A percentile compares a stretch with the other conserved stretches of the same genome.
phyloP scores from a whole-genome alignment of 2,797 vertebrate genomes.

The Pipistrellus nathusii region DNA sequence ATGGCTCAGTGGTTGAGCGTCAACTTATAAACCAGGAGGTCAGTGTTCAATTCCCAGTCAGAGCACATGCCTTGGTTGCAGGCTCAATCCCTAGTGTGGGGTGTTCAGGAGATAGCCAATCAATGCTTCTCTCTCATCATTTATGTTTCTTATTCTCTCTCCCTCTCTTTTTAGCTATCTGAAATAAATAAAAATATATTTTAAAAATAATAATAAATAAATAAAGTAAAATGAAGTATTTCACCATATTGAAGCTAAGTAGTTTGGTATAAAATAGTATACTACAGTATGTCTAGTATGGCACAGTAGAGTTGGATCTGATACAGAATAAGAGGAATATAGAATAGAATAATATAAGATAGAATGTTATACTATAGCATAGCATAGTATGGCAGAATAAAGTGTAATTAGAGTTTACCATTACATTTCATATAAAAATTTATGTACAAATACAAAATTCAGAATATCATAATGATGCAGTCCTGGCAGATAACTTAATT shows the following conservation, averaged over 20 bases:
- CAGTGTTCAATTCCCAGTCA: no score
- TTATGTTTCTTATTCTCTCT: no score
- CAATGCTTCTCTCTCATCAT: no score
- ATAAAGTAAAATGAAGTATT: neutral
- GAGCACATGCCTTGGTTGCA: no score
- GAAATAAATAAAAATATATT: no score
- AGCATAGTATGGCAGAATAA: neutral
- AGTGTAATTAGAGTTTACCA: neutral
- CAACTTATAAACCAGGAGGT: no score
- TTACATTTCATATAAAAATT: conserved; percentile 29
- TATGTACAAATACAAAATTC: neutral
- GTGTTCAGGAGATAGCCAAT: no score
- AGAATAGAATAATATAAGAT: neutral
- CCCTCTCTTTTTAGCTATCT: no score
- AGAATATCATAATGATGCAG: neutral
- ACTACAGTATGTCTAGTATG: neutral
- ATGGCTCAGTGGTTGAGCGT: no score
- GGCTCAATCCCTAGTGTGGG: no score
- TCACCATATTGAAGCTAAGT: neutral
- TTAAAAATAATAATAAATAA: no score
- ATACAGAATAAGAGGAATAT: neutral
- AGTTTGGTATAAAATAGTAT: neutral
- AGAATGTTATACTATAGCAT: neutral
- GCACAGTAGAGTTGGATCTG: neutral
- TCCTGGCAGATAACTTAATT: neutral